Evolutionary conservation across 2,113 vertebrate species (phyloP).

Genomic region (Pongo abelii): DNA sequence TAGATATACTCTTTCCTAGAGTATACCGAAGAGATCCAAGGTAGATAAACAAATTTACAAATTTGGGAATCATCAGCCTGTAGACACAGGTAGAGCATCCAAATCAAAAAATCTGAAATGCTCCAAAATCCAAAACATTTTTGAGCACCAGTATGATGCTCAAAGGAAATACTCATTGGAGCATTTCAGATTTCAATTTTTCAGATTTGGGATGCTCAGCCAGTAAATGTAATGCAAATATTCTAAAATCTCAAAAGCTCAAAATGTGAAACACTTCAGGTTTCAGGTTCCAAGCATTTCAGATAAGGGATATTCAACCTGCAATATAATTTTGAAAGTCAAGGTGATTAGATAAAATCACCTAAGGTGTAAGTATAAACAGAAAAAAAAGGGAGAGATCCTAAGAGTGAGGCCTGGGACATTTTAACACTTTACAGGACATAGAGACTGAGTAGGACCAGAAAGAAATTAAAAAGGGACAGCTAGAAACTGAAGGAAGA

Average conservation of each 20-base stretch:
- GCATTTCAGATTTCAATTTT: background rate
- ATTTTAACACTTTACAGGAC: background rate
- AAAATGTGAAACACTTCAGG: background rate
- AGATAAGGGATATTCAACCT: background rate
- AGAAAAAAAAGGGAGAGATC: background rate
- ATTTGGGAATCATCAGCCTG: background rate
- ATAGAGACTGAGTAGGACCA: background rate
- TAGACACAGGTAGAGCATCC: background rate
- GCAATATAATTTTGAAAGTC: background rate
- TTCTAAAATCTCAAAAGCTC: background rate
- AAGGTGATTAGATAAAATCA: background rate
- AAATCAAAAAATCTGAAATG: background rate
- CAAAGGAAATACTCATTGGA: background rate
- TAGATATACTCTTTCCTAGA: background rate
- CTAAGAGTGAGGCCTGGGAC: background rate
- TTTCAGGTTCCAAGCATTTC: background rate
- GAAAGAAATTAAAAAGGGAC: background rate
- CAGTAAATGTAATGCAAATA: background rate
- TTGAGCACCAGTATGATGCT: background rate
- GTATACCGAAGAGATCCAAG: background rate
- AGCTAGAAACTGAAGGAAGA: background rate
- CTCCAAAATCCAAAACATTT: background rate
- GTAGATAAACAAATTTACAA: background rate
- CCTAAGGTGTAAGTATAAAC: background rate
- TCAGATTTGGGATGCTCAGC: background rate